Evolutionary conservation across 2,113 vertebrate genomes (phyloP).

Genomic region (Thalassarche chlororhynchos): DNA sequence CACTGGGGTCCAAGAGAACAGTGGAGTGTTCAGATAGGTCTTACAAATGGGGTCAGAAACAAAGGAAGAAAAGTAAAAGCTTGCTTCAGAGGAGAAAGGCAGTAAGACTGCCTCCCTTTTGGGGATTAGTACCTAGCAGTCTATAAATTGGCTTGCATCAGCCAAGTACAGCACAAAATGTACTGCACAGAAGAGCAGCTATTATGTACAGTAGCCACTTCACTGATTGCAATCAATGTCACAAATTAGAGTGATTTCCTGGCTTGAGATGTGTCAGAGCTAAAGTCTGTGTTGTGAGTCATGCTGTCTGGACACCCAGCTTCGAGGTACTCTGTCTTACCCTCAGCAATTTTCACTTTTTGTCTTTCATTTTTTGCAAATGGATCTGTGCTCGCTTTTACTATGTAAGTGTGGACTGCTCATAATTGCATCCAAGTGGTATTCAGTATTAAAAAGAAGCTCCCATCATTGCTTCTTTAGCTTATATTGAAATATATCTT

Average conservation of each 20-base stretch:
- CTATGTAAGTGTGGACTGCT: not conserved
- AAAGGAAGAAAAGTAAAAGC: not conserved
- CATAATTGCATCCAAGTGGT: not conserved
- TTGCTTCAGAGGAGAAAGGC: not conserved
- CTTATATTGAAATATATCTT: not conserved
- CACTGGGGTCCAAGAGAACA: not conserved
- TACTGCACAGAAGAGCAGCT: slow-evolving; percentile 20
- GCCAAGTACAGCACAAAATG: slow-evolving; percentile 11
- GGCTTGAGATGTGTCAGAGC: slow-evolving; percentile 4
- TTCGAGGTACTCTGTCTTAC: not conserved
- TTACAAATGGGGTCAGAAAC: not conserved
- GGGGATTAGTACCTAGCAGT: not conserved
- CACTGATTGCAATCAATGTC: slow-evolving; percentile 71
- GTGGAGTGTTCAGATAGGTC: not conserved
- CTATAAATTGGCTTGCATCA: slow-evolving; percentile 40
- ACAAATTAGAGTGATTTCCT: slow-evolving; percentile 63
- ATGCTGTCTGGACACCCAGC: not conserved
- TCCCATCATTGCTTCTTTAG: not conserved
- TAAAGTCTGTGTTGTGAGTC: not conserved
- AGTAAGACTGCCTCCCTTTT: not conserved
- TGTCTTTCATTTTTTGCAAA: not conserved
- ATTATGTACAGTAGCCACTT: slow-evolving; percentile 64
- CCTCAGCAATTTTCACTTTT: not conserved
- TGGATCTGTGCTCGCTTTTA: not conserved
- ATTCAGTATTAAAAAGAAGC: not conserved